A percentile compares a stretch with the other conserved stretches of the same genome.
These are phyloP conservation scores for Bunonema sp. DNA, from an alignment of 2,888 invertebrate species.

Conservation along the genomic window DNA sequence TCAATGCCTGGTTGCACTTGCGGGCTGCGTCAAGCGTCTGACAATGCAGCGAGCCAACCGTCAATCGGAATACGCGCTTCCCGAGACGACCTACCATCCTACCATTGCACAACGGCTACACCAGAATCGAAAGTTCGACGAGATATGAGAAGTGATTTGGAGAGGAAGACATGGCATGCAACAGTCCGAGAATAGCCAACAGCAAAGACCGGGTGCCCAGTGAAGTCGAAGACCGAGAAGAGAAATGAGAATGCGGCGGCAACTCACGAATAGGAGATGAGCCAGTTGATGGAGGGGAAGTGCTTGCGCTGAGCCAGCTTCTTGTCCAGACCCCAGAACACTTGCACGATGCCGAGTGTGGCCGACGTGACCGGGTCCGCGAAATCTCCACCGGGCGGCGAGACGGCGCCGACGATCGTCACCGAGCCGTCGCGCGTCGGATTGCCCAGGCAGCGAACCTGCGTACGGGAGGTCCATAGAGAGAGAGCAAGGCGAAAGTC, in stretches of 20 bases:
- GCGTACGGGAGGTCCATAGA: background rate
- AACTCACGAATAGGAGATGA: slow-evolving; percentile 94
- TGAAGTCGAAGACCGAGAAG: no score
- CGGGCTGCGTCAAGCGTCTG: background rate
- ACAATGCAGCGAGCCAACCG: background rate
- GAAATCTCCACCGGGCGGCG: slow-evolving; percentile 99
- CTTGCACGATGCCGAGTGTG: slow-evolving; percentile 82
- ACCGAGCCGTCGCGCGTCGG: slow-evolving; percentile 96
- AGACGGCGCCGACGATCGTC: slow-evolving; percentile 93
- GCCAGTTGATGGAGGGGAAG: slow-evolving; percentile 99
- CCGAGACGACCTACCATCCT: background rate
- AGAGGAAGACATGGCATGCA: no score
- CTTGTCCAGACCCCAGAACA: slow-evolving; percentile 43
- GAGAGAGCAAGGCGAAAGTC: background rate
- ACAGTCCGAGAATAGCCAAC: no score
- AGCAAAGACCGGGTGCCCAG: no score
- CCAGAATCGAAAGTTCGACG: no score
- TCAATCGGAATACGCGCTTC: slow-evolving; percentile 4
- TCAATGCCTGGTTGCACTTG: background rate
- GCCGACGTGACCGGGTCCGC: slow-evolving; percentile 98
- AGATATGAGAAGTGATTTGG: no score
- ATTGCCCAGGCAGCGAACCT: slow-evolving; percentile 55
- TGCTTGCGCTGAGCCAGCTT: slow-evolving; percentile 70
- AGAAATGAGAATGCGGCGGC: no score
- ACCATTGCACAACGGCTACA: no score